Conservation (phyloP, 1,140 invertebrate genomes). For the Bombus polaris region DNA sequence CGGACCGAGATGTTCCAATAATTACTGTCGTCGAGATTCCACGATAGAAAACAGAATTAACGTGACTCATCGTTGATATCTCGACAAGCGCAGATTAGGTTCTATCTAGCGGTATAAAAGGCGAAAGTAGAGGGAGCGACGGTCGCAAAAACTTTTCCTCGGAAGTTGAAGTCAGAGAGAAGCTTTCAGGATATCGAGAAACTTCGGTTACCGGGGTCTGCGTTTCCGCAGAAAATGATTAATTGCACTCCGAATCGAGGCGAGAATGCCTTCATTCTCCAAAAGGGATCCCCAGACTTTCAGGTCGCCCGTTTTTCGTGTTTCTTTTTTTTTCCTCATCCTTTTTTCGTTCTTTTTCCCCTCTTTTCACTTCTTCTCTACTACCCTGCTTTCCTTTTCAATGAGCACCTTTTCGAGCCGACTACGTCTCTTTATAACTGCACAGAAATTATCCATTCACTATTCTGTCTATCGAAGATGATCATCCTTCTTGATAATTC, state of each 20-base stretch:
- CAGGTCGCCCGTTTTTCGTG: conserved; percentile 35
- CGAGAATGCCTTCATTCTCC: conserved; percentile 61
- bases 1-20: conserved; percentile 29
- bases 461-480: neutral
- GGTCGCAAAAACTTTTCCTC: conserved; percentile 61
- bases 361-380: neutral
- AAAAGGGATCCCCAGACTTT: conserved; percentile 34
- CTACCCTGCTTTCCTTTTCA: conserved; percentile 26
- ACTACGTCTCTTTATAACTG: conserved; percentile 2
- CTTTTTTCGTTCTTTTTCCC: too few relatives aligned
- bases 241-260: conserved; percentile 67
- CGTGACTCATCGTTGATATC: conserved; percentile 37
- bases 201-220: conserved; percentile 59
- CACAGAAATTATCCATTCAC: conserved; percentile 30
- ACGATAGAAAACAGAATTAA: conserved; percentile 49
- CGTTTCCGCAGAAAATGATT: conserved; percentile 70
- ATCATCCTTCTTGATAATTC: conserved; percentile 9
- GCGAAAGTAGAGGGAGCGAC: conserved; percentile 12
- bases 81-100: conserved; percentile 51
- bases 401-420: conserved; percentile 2
- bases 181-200: conserved; percentile 74
- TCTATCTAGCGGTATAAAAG: conserved; percentile 33
- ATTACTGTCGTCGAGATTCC: conserved; percentile 39
- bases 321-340: neutral
- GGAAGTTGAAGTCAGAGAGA: conserved; percentile 65